Percentiles rank a stretch among this genome's conserved stretches.
These are phyloP conservation scores for Hapalemur alaotrensis DNA, from an alignment of 2,797 vertebrate species.

Conservation along the genomic window DNA sequence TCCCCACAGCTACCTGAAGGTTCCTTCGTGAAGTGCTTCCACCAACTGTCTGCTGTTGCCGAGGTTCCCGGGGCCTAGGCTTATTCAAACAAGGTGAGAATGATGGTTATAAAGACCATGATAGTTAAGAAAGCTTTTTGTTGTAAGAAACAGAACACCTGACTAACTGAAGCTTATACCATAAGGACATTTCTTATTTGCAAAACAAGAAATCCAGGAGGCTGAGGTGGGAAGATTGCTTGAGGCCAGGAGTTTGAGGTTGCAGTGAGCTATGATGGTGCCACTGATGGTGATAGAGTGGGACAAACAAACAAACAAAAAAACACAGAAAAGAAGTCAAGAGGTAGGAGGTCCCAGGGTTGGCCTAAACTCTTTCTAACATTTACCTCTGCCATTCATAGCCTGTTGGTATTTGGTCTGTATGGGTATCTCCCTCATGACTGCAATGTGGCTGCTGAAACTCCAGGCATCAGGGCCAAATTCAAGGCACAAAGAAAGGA, in stretches of 20 bases:
- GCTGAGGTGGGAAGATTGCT: neutral
- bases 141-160: neutral
- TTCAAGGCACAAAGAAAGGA: neutral
- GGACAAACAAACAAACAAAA: neutral
- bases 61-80: neutral
- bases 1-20: neutral
- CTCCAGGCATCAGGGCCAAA: neutral
- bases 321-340: neutral
- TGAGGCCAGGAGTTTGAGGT: neutral
- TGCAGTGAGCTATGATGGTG: neutral
- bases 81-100: neutral
- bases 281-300: neutral
- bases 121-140: neutral
- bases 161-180: neutral
- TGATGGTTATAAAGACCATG: neutral
- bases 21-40: neutral
- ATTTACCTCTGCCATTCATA: neutral
- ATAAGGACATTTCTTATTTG: neutral
- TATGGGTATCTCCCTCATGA: neutral
- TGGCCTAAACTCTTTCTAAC: neutral
- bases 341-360: neutral
- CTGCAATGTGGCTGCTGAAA: neutral
- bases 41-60: neutral
- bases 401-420: neutral
- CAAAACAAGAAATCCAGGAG: neutral